phyloP scores from a whole-genome alignment of 2,113 vertebrate genomes.

The Pomatorhinus ruficollis region DNA sequence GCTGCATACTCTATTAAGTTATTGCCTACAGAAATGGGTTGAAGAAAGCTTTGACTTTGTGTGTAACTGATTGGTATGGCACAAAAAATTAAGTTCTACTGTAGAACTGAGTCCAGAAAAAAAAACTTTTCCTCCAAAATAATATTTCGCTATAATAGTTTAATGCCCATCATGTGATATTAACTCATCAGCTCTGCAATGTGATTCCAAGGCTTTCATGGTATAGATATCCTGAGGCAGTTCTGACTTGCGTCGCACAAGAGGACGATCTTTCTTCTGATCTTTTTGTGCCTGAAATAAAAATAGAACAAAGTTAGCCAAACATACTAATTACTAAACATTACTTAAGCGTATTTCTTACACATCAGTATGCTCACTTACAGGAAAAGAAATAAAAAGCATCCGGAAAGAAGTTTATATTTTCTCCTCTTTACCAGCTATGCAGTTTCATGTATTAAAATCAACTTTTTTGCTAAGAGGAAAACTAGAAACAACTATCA shows the following conservation, averaged over 20 bases:
- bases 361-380: not conserved
- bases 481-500: not conserved
- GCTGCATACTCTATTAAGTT: constrained; percentile 70
- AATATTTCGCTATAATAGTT: constrained; percentile 64
- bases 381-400: not conserved
- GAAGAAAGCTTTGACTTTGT: constrained; percentile 72
- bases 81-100: constrained; percentile 78
- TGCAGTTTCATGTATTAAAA: not conserved
- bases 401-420: not conserved
- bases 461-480: not conserved
- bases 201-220: constrained; percentile 93
- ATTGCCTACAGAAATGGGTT: constrained; percentile 79
- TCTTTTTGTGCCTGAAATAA: constrained; percentile 86
- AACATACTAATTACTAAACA: not conserved
- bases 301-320: constrained; percentile 25
- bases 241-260: constrained; percentile 95
- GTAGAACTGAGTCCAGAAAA: constrained; percentile 69
- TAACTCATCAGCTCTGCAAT: constrained; percentile 91
- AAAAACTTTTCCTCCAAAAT: constrained; percentile 54
- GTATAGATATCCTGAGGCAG: constrained; percentile 96
- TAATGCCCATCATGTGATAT: constrained; percentile 91
- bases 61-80: constrained; percentile 81
- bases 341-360: not conserved
- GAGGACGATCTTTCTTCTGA: constrained; percentile 87
- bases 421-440: not conserved